A percentile compares a stretch with the other conserved stretches of the same genome.
Evolutionary conservation across 2,113 vertebrate species (phyloP).

Genomic region (Psittacula cyanocephala): DNA sequence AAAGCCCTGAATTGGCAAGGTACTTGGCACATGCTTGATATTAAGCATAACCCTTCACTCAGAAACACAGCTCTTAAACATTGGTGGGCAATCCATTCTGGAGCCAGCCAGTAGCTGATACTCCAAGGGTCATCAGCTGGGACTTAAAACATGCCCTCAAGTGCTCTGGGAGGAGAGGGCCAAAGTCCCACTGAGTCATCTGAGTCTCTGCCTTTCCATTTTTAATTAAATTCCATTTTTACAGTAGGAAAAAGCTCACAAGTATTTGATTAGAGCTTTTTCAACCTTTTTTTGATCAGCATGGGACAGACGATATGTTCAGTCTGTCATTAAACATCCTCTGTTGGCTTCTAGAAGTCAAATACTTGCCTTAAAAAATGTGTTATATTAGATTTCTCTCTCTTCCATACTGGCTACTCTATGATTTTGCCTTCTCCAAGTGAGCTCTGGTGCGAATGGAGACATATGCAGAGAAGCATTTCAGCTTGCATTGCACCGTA

Average conservation of each 20-base stretch:
- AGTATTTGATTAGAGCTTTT: constrained; percentile 7
- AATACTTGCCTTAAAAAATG: background rate
- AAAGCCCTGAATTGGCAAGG: background rate
- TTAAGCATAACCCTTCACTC: background rate
- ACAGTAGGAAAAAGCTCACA: background rate
- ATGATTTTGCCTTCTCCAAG: background rate
- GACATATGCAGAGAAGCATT: background rate
- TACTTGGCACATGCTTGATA: background rate
- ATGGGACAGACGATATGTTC: background rate
- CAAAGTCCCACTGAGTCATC: constrained; percentile 11
- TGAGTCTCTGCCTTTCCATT: background rate
- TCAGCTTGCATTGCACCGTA: background rate
- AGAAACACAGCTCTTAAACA: background rate
- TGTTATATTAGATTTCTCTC: background rate
- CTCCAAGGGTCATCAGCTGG: background rate
- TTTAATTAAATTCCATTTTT: constrained; percentile 27
- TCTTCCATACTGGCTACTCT: background rate
- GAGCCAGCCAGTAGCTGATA: background rate
- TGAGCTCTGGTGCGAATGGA: background rate
- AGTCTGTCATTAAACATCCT: background rate
- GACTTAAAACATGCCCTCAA: background rate
- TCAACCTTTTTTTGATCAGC: background rate
- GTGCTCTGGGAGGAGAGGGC: background rate
- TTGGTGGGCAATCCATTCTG: background rate
- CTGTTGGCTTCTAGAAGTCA: background rate